A percentile compares a stretch with the other conserved stretches of the same genome.
Evolutionary conservation across 2,797 vertebrate species (phyloP).

Genomic region (Orientallactaga sibirica): DNA sequence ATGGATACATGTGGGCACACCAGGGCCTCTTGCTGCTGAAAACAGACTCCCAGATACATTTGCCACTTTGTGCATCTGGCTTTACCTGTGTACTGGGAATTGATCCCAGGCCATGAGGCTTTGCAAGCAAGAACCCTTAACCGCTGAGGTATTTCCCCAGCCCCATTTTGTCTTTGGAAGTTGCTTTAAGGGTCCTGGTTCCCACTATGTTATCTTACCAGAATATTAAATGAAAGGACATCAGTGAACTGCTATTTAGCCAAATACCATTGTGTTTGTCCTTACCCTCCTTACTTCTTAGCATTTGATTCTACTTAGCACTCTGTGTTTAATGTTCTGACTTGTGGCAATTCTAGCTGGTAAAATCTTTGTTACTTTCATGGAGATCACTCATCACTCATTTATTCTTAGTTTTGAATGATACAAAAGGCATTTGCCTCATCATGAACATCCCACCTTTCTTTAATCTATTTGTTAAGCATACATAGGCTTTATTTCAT

Average conservation of each 20-base stretch:
- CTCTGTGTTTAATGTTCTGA: neutral
- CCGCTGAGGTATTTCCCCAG: too few species aligned
- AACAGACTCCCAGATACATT: too few species aligned
- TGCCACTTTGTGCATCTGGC: too few species aligned
- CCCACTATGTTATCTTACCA: neutral
- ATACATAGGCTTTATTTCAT: neutral
- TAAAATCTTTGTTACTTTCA: neutral
- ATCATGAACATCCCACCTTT: neutral
- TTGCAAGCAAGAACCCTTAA: too few species aligned
- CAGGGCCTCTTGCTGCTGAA: too few species aligned
- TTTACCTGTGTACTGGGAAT: too few species aligned
- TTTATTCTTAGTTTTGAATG: neutral
- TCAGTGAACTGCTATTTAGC: neutral
- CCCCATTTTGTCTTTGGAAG: neutral
- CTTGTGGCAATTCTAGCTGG: accelerated
- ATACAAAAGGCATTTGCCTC: neutral
- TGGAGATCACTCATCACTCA: neutral
- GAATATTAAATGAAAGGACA: neutral
- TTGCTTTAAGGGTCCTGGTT: neutral
- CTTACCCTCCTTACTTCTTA: neutral
- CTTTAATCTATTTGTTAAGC: neutral
- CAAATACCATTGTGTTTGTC: neutral
- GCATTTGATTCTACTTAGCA: neutral
- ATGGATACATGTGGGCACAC: too few species aligned
- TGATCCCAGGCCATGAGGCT: too few species aligned